These are phyloP conservation scores for Eulemur coronatus DNA, from an alignment of 2,797 vertebrate species.

Conservation along the genomic window DNA sequence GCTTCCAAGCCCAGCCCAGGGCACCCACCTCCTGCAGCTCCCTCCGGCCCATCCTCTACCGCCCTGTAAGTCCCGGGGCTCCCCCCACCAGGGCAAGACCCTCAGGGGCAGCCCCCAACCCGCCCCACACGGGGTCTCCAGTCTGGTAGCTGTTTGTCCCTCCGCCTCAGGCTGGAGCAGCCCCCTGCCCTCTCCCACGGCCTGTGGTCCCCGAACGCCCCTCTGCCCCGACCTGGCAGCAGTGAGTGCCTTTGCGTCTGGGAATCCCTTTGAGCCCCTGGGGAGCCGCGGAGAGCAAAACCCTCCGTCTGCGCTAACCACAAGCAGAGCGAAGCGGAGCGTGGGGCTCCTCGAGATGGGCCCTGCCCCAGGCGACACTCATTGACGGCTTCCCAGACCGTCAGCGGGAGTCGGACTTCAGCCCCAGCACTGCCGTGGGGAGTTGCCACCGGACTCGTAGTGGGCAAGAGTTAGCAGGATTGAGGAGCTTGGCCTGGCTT, in stretches of 20 bases:
- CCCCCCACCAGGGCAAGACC: fast-evolving
- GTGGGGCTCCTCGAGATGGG: fast-evolving
- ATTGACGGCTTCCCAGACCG: not conserved
- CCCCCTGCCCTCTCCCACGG: fast-evolving
- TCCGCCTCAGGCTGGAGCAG: not conserved
- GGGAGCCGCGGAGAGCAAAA: not conserved
- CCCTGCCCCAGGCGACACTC: not conserved
- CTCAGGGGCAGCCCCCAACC: fast-evolving
- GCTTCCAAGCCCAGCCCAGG: not conserved
- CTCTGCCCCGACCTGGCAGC: not conserved
- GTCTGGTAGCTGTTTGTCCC: too few species aligned
- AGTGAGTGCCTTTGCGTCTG: not conserved
- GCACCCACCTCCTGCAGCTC: not conserved
- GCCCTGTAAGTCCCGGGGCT: fast-evolving
- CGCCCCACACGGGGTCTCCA: fast-evolving
- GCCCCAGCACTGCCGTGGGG: not conserved
- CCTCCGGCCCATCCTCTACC: not conserved
- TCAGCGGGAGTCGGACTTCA: not conserved
- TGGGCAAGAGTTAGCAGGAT: not conserved
- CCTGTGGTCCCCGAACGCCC: fast-evolving
- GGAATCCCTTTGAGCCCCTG: not conserved
- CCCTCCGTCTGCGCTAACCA: not conserved
- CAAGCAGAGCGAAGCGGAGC: not conserved
- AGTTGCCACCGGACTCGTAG: not conserved
- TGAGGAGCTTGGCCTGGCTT: not conserved